Percentiles rank a stretch among this genome's conserved stretches.
These are phyloP conservation scores for Caenorhabditis remanei DNA, from an alignment of 1,140 invertebrate species.

Conservation along the genomic window DNA sequence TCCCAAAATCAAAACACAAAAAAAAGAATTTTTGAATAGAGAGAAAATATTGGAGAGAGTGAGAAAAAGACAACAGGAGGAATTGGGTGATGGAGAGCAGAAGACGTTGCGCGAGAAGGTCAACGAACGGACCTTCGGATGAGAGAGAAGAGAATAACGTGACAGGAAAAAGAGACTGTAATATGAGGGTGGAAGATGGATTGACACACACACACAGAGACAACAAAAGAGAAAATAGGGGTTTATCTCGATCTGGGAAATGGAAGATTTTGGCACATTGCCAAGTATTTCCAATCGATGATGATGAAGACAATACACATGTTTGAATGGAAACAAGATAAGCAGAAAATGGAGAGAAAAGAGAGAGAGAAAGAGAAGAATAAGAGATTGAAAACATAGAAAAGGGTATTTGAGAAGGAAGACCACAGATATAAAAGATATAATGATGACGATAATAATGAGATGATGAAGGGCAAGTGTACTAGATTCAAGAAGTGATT, in stretches of 20 bases:
- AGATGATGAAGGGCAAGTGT: constrained; percentile 11
- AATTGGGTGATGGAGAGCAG: not conserved
- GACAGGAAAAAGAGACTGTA: not conserved
- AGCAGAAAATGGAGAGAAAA: not conserved
- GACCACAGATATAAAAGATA: constrained; percentile 4
- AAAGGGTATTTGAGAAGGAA: constrained; percentile 7
- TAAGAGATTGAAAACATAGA: constrained; percentile 9
- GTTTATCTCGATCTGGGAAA: constrained; percentile 40
- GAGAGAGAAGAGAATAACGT: not conserved
- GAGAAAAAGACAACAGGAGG: not conserved
- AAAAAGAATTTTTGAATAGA: not conserved
- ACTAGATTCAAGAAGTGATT: constrained; percentile 5
- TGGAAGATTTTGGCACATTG: constrained; percentile 32
- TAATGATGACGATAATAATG: not conserved
- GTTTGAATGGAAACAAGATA: constrained; percentile 39
- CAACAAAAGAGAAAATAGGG: not conserved
- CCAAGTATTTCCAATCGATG: constrained; percentile 16
- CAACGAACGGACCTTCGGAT: not conserved
- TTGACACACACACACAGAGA: not conserved
- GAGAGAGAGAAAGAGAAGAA: not conserved
- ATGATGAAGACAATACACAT: constrained; percentile 7
- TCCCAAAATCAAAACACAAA: not conserved
- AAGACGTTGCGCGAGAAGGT: not conserved
- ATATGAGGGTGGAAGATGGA: not conserved
- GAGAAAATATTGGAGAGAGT: not conserved